phyloP scores from a whole-genome alignment of 2,113 vertebrate genomes.

The Gopherus evgoodei region DNA sequence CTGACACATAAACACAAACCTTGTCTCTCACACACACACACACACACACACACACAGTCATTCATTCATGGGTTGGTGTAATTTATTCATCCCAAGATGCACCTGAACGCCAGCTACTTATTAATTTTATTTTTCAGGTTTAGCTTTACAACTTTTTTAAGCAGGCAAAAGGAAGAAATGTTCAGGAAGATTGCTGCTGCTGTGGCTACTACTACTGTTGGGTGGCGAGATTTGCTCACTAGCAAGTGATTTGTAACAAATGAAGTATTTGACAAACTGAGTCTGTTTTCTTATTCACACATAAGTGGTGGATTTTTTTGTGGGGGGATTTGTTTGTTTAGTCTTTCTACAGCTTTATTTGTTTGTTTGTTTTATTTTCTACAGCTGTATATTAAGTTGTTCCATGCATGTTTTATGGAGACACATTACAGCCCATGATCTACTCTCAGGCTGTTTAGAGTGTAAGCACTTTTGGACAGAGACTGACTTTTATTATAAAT shows the following conservation, averaged over 20 bases:
- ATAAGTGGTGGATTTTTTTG: background rate
- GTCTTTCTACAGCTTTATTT: background rate
- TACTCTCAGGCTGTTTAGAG: background rate
- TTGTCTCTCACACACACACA: background rate
- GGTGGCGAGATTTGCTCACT: slow-evolving; percentile 44
- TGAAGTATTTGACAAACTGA: slow-evolving; percentile 34
- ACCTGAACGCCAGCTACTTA: background rate
- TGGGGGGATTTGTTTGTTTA: background rate
- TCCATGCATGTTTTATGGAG: slow-evolving; percentile 18
- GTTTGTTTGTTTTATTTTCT: background rate
- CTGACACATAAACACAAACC: fast-evolving
- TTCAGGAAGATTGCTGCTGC: slow-evolving; percentile 22
- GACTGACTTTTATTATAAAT: background rate
- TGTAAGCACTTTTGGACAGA: background rate
- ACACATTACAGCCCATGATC: slow-evolving; percentile 4
- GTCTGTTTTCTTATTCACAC: slow-evolving; percentile 53
- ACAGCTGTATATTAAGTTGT: background rate
- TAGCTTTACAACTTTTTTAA: background rate
- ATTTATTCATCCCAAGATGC: fast-evolving
- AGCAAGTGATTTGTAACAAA: slow-evolving; percentile 61
- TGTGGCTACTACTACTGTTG: background rate
- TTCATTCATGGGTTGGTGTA: fast-evolving
- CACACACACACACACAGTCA: background rate
- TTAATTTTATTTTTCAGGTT: background rate
- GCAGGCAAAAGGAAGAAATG: background rate